Percentiles rank a stretch among this genome's conserved stretches.
These are phyloP conservation scores for Lucilia cuprina DNA, from an alignment of 1,140 invertebrate species.

Conservation along the genomic window DNA sequence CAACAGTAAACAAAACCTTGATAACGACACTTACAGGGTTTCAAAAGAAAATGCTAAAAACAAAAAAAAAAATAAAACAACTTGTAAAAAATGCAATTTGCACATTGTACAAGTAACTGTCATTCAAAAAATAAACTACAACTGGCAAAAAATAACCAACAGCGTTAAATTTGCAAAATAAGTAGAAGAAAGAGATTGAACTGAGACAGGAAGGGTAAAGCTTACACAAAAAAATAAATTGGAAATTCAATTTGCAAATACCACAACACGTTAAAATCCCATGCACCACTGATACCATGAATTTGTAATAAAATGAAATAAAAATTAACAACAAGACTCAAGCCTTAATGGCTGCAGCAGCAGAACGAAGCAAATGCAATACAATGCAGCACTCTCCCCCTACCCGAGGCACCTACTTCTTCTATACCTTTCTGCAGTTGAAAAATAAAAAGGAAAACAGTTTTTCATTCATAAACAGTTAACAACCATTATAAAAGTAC, in stretches of 20 bases:
- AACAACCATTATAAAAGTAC: background rate
- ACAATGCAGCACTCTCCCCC: background rate
- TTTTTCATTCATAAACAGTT: conserved; percentile 1
- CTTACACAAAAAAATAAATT: background rate
- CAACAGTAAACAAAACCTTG: conserved; percentile 9
- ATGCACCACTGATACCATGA: background rate
- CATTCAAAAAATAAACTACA: background rate
- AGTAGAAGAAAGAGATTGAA: background rate
- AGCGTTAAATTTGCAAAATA: background rate
- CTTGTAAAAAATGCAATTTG: background rate
- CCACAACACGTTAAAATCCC: conserved; percentile 10
- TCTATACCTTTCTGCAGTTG: no score
- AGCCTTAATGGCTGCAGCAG: background rate
- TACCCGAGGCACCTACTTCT: no score
- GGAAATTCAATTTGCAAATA: conserved; percentile 11
- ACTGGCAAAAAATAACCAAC: background rate
- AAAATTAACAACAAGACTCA: background rate
- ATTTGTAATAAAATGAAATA: conserved; percentile 1
- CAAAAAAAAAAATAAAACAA: background rate
- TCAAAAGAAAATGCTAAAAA: background rate
- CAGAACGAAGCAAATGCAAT: background rate
- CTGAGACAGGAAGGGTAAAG: background rate
- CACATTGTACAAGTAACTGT: background rate
- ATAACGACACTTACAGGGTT: conserved; percentile 8
- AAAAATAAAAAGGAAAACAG: background rate